A percentile compares a stretch with the other conserved stretches of the same genome.
These are phyloP conservation scores for Ameiurus melas DNA, from an alignment of 2,113 vertebrate species.

Conservation along the genomic window DNA sequence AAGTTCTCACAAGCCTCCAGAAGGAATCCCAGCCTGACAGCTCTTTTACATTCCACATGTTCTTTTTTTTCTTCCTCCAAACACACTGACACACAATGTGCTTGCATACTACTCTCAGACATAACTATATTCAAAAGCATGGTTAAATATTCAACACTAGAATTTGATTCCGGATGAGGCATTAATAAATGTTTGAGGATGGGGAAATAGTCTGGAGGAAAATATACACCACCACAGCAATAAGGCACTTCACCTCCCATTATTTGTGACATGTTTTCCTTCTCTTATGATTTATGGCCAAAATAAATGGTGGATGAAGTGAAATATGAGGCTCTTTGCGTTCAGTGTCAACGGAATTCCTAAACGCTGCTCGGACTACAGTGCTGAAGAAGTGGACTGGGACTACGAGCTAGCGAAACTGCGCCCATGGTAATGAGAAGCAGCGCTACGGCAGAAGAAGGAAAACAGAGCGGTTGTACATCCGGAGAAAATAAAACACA, in stretches of 20 bases:
- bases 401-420: constrained; percentile 49
- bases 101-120: background rate
- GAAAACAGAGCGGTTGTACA: background rate
- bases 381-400: constrained; percentile 55
- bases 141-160: constrained; percentile 32
- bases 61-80: background rate
- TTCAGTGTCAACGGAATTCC: constrained; percentile 60
- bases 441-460: background rate
- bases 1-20: constrained; percentile 24
- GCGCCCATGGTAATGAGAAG: constrained; percentile 40
- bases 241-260: constrained; percentile 60
- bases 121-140: constrained; percentile 1
- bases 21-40: constrained; percentile 30
- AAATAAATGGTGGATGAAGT: constrained; percentile 52
- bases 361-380: constrained; percentile 66
- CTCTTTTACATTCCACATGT: background rate
- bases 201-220: constrained; percentile 39
- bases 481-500: constrained; percentile 7
- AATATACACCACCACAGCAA: constrained; percentile 36
- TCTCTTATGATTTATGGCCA: constrained; percentile 68
- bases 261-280: constrained; percentile 70
- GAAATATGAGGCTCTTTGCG: constrained; percentile 66
- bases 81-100: background rate
- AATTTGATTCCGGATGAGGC: constrained; percentile 37
- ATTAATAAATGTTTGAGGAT: constrained; percentile 43